These are phyloP conservation scores for Drosophila albomicans DNA, from an alignment of 1,140 invertebrate genomes.

Conservation along the genomic window DNA sequence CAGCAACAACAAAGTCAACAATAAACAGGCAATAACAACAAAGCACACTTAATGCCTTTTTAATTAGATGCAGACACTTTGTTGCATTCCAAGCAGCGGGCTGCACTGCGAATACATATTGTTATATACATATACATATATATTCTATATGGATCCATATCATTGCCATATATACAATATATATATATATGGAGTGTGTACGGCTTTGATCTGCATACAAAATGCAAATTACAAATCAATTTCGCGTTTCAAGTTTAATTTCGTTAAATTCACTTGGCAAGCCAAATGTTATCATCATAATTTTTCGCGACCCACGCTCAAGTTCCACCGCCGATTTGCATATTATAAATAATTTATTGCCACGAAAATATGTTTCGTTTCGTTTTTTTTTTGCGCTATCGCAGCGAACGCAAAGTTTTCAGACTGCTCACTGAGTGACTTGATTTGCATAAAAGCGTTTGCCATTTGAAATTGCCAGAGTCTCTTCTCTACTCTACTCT, in stretches of 20 bases:
- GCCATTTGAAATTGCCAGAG: conserved; percentile 40
- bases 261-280: conserved; percentile 63
- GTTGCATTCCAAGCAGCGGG: conserved; percentile 68
- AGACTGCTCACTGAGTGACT: conserved; percentile 36
- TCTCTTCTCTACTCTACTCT: neutral
- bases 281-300: conserved; percentile 61
- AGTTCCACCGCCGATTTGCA: conserved; percentile 58
- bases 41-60: conserved; percentile 70
- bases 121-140: conserved; percentile 18
- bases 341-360: conserved; percentile 83
- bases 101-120: conserved; percentile 16
- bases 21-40: neutral
- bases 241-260: conserved; percentile 78
- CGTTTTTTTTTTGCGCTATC: conserved; percentile 8
- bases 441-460: conserved; percentile 69
- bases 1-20: conserved; percentile 21
- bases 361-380: conserved; percentile 71
- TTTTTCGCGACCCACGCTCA: conserved; percentile 50
- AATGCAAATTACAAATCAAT: conserved; percentile 82
- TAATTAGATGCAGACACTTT: conserved; percentile 77
- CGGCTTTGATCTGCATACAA: conserved; percentile 80
- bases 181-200: conserved; percentile 21
- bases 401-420: conserved; percentile 48
- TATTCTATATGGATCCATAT: conserved; percentile 20
- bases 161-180: conserved; percentile 19